Evolutionary conservation across 2,888 invertebrate species (phyloP), one percentile per base, ranked within the genome.

Genomic region (Diarsia mendica): DNA sequence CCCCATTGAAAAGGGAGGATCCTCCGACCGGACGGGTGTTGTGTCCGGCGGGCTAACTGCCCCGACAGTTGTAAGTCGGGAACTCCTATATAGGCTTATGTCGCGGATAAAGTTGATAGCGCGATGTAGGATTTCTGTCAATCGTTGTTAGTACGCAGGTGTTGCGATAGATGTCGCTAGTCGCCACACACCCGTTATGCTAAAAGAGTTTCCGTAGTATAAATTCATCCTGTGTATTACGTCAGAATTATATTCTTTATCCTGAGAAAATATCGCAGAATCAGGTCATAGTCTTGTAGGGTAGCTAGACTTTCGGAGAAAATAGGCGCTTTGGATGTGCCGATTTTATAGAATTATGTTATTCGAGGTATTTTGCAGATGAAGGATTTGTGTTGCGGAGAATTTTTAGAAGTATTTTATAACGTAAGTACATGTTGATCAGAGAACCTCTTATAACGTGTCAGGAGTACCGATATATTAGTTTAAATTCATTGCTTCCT

Each of bases 261-360:
- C 69, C 80, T 79, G 77, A 84, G 87, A 80, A 87, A 87, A 88
- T 80, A 75, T 44, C 70, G 44, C 64, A 60, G 63, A 88, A 79
- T 82, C 67, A 69, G 86, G 85, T 85, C 87, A 75, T 66, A 87
- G 68, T 66, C 73, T 83, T 73, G 77, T 77, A 66, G 78, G 64
- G 65, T 65, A 66, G 28, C 73, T 11, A 82, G 64, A 67, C 69
- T 48, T 69, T 68, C 28, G 28, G 53, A 20, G n/a, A 74, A 64
- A 15, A 18, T 66, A 23, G 23, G 46, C 39, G 46, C 58, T 51
- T 77, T 58, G 23, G 20, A 72, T 23, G 18, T 51, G 28, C 48
- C 51, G 28, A 69, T 67, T 69, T 23, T 18, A 66, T 3, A n/a
- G 46, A 58, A 66, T 67, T 67, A 33, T 44, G 5, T 18, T 39